These are phyloP conservation scores for Gymnothorax javanicus DNA, from an alignment of 2,797 vertebrate species.

Conservation along the genomic window DNA sequence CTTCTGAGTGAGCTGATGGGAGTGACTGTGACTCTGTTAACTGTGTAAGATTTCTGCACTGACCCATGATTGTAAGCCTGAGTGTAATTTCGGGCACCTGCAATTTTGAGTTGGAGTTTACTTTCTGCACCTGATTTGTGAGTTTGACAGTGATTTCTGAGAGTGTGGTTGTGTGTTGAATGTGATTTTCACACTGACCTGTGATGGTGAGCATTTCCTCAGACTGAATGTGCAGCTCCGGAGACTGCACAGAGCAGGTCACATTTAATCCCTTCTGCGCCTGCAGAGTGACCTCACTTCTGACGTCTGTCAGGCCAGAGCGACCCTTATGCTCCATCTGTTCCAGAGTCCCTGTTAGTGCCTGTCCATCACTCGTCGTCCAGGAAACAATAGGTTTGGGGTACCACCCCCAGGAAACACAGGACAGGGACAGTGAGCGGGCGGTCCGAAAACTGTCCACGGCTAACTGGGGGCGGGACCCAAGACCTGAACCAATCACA, in stretches of 20 bases:
- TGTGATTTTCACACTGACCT: not conserved
- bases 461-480: not conserved
- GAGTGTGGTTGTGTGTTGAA: not conserved
- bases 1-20: too few species aligned
- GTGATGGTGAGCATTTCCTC: constrained; percentile 9
- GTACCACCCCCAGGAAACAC: not conserved
- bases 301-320: not conserved
- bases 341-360: not conserved
- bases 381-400: not conserved
- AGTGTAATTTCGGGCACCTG: too few species aligned
- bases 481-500: not conserved
- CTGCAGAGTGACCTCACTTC: not conserved
- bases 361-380: not conserved
- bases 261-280: not conserved
- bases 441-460: not conserved
- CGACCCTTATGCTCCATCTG: not conserved
- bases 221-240: not conserved
- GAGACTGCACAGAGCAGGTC: not conserved
- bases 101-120: too few species aligned
- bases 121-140: not conserved
- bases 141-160: not conserved
- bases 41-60: too few species aligned
- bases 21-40: too few species aligned
- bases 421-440: constrained; percentile 11
- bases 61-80: too few species aligned